A percentile compares a stretch with the other conserved stretches of the same genome.
These are phyloP conservation scores for Diabrotica virgifera DNA, from an alignment of 1,140 invertebrate genomes.

Conservation along the genomic window DNA sequence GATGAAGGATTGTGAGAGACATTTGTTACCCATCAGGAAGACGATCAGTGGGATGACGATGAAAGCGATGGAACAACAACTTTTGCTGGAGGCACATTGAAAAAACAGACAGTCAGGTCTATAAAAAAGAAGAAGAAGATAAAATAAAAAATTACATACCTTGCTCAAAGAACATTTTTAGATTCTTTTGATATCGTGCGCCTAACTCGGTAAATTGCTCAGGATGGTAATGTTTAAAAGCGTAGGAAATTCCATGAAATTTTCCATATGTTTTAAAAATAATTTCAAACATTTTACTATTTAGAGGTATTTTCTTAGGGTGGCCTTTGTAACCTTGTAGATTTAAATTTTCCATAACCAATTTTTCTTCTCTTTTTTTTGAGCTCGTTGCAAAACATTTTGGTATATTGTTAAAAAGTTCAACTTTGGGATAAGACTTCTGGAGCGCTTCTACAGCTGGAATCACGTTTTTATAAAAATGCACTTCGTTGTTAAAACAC, in stretches of 20 bases:
- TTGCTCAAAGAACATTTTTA: too few species aligned
- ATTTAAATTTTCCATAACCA: slow-evolving; percentile 46
- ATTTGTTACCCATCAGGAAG: too few species aligned
- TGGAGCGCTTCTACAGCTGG: not conserved
- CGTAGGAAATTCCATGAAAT: slow-evolving; percentile 44
- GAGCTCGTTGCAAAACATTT: slow-evolving; percentile 23
- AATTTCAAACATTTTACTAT: slow-evolving; percentile 14
- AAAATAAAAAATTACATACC: too few species aligned
- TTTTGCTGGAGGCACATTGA: too few species aligned
- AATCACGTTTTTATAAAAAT: slow-evolving; percentile 6
- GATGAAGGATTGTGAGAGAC: too few species aligned
- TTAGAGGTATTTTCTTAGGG: slow-evolving; percentile 19
- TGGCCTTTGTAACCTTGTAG: slow-evolving; percentile 12
- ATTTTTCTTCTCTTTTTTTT: slow-evolving; percentile 49
- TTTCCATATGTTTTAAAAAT: slow-evolving; percentile 28
- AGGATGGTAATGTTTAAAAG: slow-evolving; percentile 46
- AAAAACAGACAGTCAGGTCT: too few species aligned
- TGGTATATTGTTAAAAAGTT: slow-evolving; percentile 28
- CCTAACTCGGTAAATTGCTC: slow-evolving; percentile 27
- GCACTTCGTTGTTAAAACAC: slow-evolving; percentile 9
- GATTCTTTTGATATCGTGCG: too few species aligned
- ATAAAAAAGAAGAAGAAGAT: too few species aligned
- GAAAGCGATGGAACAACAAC: too few species aligned
- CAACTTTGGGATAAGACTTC: not conserved
- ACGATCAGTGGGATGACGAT: too few species aligned